A percentile compares a stretch with the other conserved stretches of the same genome.
These are phyloP conservation scores for Latheticus oryzae DNA, from an alignment of 2,888 invertebrate genomes.

Conservation along the genomic window DNA sequence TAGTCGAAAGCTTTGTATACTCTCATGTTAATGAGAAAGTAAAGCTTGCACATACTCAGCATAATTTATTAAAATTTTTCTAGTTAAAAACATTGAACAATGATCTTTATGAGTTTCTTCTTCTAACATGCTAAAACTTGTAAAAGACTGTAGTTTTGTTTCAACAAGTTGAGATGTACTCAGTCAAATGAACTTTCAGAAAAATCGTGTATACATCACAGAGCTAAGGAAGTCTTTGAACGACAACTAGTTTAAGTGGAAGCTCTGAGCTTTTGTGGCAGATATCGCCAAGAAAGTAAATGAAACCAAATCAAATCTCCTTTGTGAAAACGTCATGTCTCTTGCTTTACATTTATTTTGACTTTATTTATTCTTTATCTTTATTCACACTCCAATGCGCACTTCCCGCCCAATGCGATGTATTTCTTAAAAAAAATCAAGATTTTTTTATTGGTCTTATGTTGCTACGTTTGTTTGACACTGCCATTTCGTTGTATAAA, in stretches of 20 bases:
- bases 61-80: slow-evolving; percentile 33
- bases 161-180: slow-evolving; percentile 34
- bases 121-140: slow-evolving; percentile 19
- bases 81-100: slow-evolving; percentile 19
- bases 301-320: slow-evolving; percentile 56
- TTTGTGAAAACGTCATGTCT: slow-evolving; percentile 58
- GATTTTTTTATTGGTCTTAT: slow-evolving; percentile 22
- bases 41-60: slow-evolving; percentile 7
- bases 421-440: slow-evolving; percentile 21
- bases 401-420: slow-evolving; percentile 47
- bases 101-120: slow-evolving; percentile 10
- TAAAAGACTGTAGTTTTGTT: slow-evolving; percentile 14
- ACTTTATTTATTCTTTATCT: slow-evolving; percentile 65
- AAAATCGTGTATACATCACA: slow-evolving; percentile 34
- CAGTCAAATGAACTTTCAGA: slow-evolving; percentile 32
- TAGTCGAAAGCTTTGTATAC: slow-evolving; percentile 11
- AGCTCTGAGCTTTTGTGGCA: slow-evolving; percentile 39
- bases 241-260: slow-evolving; percentile 40
- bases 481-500: slow-evolving; percentile 5
- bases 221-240: slow-evolving; percentile 37
- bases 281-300: slow-evolving; percentile 47
- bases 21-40: slow-evolving; percentile 24
- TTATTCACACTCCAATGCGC: slow-evolving; percentile 58
- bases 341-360: slow-evolving; percentile 59
- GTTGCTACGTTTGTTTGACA: slow-evolving; percentile 20